Base-by-base conservation (phyloP, 2,888 invertebrate genomes). In the Molanna angustata region DNA sequence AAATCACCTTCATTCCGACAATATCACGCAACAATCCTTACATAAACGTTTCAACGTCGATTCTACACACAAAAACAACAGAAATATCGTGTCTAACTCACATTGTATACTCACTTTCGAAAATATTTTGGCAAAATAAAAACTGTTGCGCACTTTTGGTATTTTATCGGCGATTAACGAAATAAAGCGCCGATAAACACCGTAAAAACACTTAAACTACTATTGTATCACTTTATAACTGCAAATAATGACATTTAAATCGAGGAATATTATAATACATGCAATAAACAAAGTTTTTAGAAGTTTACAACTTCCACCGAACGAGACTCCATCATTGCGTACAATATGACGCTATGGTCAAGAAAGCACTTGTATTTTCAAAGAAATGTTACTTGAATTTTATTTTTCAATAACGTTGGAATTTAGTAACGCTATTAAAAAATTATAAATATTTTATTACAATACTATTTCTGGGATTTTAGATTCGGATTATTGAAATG, bases 311-410 rank as follows among this genome's bases (percentile, higher is more conserved):
- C 41, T 47, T 35, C 37, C 40, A 50, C 54, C 39, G 47, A 71
- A 68, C 68, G 77, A 74, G 79, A 76, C 80, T 80, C 82, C 81
- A 82, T 50, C 49, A 54, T 82, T 80, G 80, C 80, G 79, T 78
- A 80, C 78, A 75, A 79, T 73, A 76, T 78, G 80, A 80, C 79
- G 81, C 80, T 78, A 71, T 62, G 73, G 66, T 79, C 80, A 78
- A 72, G 63, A 62, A 60, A 67, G 57, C 41, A 14, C 6, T 35
- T 4, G 1, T 18, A 19, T 16, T 27, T 37, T 19, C 19, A 44
- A 11, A 13, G 9, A 13, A 35, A 35, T 4, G 9, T 9, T 35
- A 13, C 4, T 13, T 35, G 6, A 35, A 13, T 13, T 14, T 14
- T 13, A 4, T 11, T 11, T 35, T 35, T 6, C 4, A 35, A 35